Conservation (phyloP, 2,888 invertebrate species). For the Lithodes maja region DNA sequence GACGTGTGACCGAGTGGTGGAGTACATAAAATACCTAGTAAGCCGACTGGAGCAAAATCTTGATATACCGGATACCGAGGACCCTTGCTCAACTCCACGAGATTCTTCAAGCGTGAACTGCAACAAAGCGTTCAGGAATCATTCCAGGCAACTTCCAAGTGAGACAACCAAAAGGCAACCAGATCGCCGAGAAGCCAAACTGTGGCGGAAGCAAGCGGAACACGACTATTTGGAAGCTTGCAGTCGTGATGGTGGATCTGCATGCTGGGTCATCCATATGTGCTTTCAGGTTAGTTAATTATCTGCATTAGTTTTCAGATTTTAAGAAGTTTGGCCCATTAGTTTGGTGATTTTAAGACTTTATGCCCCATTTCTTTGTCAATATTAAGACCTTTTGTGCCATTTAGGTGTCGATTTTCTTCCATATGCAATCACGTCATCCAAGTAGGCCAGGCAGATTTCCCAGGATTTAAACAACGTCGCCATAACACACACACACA, state of each 20-base stretch:
- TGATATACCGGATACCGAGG: conserved; percentile 17
- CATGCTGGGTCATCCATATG: conserved; percentile 4
- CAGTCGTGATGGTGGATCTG: neutral
- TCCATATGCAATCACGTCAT: neutral
- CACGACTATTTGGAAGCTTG: neutral
- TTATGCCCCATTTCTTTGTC: neutral
- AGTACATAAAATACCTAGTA: conserved; percentile 37
- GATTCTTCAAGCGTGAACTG: too few species aligned
- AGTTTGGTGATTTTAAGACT: too few species aligned
- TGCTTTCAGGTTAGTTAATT: conserved; percentile 39
- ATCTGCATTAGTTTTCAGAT: neutral
- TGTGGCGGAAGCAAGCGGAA: conserved; percentile 19
- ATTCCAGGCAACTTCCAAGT: neutral
- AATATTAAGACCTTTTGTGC: neutral
- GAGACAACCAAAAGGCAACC: neutral
- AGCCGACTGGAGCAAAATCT: conserved; percentile 38
- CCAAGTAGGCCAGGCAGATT: too few species aligned
- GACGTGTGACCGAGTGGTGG: conserved; percentile 26
- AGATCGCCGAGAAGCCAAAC: conserved; percentile 14
- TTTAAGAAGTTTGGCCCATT: too few species aligned
- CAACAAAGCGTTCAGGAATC: too few species aligned
- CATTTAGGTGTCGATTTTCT: neutral
- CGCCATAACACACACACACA: neutral
- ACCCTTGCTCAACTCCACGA: neutral
- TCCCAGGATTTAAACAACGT: neutral